Conservation (phyloP, 2,888 invertebrate genomes). For the Eupithecia dodoneata region DNA sequence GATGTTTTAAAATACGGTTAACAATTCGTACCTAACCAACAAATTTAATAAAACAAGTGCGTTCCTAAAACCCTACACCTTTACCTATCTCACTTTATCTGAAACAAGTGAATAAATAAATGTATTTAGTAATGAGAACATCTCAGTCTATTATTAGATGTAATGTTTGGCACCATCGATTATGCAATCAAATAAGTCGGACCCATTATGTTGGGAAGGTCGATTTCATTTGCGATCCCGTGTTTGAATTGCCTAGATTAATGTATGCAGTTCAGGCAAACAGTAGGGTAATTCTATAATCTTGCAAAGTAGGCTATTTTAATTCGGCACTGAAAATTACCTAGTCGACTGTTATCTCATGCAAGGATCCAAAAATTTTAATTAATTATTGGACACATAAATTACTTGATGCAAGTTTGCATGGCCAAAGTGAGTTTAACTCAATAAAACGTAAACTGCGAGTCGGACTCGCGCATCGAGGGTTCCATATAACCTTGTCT, state of each 20-base stretch:
- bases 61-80: not conserved
- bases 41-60: too few relatives aligned
- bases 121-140: not conserved
- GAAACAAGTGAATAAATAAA: not conserved
- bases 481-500: too few relatives aligned
- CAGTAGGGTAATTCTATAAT: not conserved
- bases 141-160: not conserved
- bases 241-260: constrained; percentile 59
- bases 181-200: constrained; percentile 43
- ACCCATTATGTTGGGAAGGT: constrained; percentile 62
- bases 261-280: constrained; percentile 24
- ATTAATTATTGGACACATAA: not conserved
- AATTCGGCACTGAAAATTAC: not conserved
- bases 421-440: not conserved
- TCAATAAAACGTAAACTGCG: not conserved
- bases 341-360: not conserved
- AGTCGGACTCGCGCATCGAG: too few relatives aligned
- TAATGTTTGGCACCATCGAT: constrained; percentile 28
- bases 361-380: not conserved
- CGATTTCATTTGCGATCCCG: constrained; percentile 74
- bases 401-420: not conserved
- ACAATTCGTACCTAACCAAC: too few relatives aligned
- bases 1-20: too few relatives aligned
- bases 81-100: not conserved
- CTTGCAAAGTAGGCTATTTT: not conserved